Conservation (phyloP, 1,140 invertebrate species). For the Ectropis grisescens region DNA sequence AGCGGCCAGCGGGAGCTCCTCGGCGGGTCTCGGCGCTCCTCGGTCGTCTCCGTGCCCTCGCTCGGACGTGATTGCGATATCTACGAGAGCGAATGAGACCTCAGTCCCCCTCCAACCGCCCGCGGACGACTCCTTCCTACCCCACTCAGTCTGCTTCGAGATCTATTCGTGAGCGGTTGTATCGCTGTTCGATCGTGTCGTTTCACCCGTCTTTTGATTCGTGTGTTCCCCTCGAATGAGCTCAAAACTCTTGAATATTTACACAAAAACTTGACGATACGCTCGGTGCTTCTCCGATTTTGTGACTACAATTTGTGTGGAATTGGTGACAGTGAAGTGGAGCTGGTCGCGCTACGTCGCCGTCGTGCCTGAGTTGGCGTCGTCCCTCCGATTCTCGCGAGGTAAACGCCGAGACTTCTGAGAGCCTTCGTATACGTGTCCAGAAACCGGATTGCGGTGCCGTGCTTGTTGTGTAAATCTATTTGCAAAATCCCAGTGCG, state of each 20-base stretch:
- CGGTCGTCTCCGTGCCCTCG: conserved; percentile 19
- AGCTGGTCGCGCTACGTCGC: conserved; percentile 39
- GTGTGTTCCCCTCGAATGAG: conserved; percentile 26
- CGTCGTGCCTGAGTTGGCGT: conserved; percentile 47
- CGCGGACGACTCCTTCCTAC: conserved; percentile 26
- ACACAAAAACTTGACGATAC: conserved; percentile 21
- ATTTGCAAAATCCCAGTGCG: conserved; percentile 15
- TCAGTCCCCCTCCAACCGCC: conserved; percentile 28
- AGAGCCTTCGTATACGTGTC: conserved; percentile 36
- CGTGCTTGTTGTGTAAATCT: conserved; percentile 23
- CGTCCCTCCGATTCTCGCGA: conserved; percentile 51
- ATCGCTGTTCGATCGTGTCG: conserved; percentile 14
- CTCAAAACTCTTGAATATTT: conserved; percentile 22
- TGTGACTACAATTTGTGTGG: conserved; percentile 33
- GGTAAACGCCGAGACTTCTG: conserved; percentile 49
- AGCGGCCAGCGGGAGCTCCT: conserved; percentile 16
- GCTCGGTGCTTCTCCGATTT: conserved; percentile 9
- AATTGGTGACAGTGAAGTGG: conserved; percentile 47
- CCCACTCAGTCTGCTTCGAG: conserved; percentile 31
- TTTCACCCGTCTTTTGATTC: conserved; percentile 48
- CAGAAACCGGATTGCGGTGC: conserved; percentile 44
- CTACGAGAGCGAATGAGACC: conserved; percentile 42
- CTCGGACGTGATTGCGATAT: conserved; percentile 35
- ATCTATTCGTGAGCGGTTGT: conserved; percentile 21
- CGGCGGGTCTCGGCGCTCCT: conserved; percentile 8